Base-by-base conservation (phyloP, 2,797 vertebrate species). In the Acrossocheilus wenchowensis region DNA sequence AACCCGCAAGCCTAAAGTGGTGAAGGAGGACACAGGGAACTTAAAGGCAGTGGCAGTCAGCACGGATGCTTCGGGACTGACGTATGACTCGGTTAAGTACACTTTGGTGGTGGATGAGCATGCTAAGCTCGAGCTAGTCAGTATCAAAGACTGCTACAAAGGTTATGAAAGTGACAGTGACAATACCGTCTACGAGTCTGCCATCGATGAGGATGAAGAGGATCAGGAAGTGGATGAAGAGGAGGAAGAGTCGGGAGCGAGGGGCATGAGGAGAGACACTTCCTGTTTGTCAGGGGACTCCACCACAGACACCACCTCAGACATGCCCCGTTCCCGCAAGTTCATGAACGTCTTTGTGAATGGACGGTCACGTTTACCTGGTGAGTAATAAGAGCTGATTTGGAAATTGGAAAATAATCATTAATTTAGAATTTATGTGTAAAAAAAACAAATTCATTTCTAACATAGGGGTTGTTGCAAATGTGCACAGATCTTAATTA, bases 301-400 rank as follows among this genome's bases (percentile, higher is more conserved):
- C 0, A 96, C 97, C 0, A 95, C 96, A 0, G 97, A 96, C 87
- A 96, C 96, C 0, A 82, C 93, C 0, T 91, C 92, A 12, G 97
- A 97, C 90, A 94, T 92, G 89, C 96, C 96, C 14, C 97, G 96
- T 87, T 98, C 96, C 90, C 97, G 96, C 93, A 99, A 99, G 93
- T 99, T 99, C 93, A 96, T 97, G 91, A 99, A 99, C 0, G 96
- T 99, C 90, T 99, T 99, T 0, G 94, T 96, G 91, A 97, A 96
- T 91, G 96, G 94, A 91, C 96, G 95, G 43, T 96, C 95, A 0
- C 93, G 95, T 15, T 95, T 97, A 79, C 96, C 97, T 50, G 99
- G 98, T 99, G 68, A 94, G 97, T 62, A 43, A n/a, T 78, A 15
- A n/a, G 52, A 41, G 60, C 17, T 48, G 11, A 48, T 64, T 80